These are phyloP conservation scores for Drosophila subsilvestris DNA, from an alignment of 2,888 invertebrate genomes.

Conservation along the genomic window DNA sequence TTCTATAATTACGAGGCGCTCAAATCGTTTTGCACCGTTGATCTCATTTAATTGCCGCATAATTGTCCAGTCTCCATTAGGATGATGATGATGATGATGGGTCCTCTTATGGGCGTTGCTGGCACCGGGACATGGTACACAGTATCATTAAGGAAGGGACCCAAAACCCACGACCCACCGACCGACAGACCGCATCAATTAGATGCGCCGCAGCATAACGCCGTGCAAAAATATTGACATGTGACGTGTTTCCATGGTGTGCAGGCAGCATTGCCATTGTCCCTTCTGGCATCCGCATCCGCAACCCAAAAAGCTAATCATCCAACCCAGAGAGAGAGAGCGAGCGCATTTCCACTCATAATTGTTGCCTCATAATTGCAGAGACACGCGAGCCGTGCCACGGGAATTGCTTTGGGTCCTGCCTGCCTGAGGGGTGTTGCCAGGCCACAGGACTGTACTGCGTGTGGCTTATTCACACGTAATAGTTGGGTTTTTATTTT, in stretches of 20 bases:
- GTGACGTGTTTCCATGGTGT: constrained; percentile 22
- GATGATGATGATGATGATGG: constrained; percentile 24
- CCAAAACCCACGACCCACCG: constrained; percentile 39
- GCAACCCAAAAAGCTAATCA: constrained; percentile 76
- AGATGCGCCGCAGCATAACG: constrained; percentile 41
- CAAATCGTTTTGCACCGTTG: constrained; percentile 37
- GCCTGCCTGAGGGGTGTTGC: constrained; percentile 20
- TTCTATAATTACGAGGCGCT: constrained; percentile 40
- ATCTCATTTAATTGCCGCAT: constrained; percentile 67
- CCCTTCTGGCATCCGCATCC: constrained; percentile 24
- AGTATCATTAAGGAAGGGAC: constrained; percentile 29
- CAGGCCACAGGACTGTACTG: constrained; percentile 7
- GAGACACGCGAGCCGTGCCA: constrained; percentile 21
- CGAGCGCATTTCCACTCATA: constrained; percentile 58
- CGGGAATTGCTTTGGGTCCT: background rate
- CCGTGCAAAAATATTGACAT: constrained; percentile 50
- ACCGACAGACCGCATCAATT: constrained; percentile 65
- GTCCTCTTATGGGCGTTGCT: constrained; percentile 4
- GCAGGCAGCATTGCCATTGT: constrained; percentile 39
- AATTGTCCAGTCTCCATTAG: constrained; percentile 50
- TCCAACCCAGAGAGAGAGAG: constrained; percentile 42
- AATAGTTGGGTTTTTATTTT: constrained; percentile 67
- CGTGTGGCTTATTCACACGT: constrained; percentile 67
- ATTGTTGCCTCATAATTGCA: constrained; percentile 68
- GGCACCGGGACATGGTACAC: background rate